A percentile compares a stretch with the other conserved stretches of the same genome.
Conservation (phyloP, 1,140 invertebrate species). For the Bombyx mandarina region DNA sequence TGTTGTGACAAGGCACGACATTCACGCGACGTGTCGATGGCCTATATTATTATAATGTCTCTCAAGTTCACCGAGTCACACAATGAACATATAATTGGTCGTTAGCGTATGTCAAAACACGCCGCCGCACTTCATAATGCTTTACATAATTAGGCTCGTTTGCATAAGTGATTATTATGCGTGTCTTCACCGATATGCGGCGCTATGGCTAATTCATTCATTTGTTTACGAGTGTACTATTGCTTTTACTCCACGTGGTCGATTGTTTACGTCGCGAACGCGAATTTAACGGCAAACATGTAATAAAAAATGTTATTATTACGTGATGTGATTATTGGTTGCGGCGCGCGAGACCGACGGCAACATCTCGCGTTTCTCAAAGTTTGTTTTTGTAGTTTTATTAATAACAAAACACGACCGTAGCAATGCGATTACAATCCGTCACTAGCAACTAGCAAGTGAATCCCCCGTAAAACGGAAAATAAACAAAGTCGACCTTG, state of each 20-base stretch:
- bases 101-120: constrained; percentile 64
- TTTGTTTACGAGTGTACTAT: constrained; percentile 57
- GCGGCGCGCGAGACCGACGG: constrained; percentile 2
- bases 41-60: constrained; percentile 60
- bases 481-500: no score
- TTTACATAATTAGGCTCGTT: constrained; percentile 67
- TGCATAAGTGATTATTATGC: constrained; percentile 65
- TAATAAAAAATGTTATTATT: constrained; percentile 39
- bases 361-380: no score
- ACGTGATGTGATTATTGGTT: constrained; percentile 11
- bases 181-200: constrained; percentile 51
- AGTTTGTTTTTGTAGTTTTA: no score
- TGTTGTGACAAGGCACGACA: constrained; percentile 32
- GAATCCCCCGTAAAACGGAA: no score
- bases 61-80: constrained; percentile 63
- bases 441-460: no score
- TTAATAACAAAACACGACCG: no score
- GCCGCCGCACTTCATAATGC: constrained; percentile 47
- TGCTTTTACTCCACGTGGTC: constrained; percentile 46
- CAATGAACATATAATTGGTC: constrained; percentile 62
- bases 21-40: constrained; percentile 54
- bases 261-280: constrained; percentile 40
- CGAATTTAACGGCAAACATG: constrained; percentile 38
- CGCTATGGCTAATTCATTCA: constrained; percentile 58
- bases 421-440: no score